A percentile compares a stretch with the other conserved stretches of the same genome.
These are phyloP conservation scores for Phania funesta DNA, from an alignment of 2,888 invertebrate species.

Conservation along the genomic window DNA sequence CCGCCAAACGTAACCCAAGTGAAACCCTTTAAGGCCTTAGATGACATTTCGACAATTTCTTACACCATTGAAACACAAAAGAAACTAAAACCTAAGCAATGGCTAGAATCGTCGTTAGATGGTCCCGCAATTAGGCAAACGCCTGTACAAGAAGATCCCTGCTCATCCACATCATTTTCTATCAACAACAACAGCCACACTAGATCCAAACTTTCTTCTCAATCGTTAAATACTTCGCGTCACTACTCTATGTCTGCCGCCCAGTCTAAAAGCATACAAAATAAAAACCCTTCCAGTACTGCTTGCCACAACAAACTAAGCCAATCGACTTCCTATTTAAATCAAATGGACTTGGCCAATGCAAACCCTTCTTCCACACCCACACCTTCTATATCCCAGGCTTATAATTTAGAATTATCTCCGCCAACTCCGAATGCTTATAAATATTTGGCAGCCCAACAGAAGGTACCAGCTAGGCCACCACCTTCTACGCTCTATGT, in stretches of 20 bases:
- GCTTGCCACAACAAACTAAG: constrained; percentile 75
- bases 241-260: constrained; percentile 68
- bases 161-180: constrained; percentile 2
- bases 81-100: constrained; percentile 78
- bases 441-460: constrained; percentile 41
- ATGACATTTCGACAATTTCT: constrained; percentile 78
- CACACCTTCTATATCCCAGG: constrained; percentile 70
- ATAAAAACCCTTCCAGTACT: constrained; percentile 70
- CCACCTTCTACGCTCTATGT: constrained; percentile 46
- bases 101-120: constrained; percentile 80
- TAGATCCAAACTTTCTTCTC: constrained; percentile 78
- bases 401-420: constrained; percentile 56
- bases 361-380: constrained; percentile 69
- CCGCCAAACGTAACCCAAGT: constrained; percentile 69
- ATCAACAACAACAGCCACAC: constrained; percentile 60
- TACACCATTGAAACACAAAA: constrained; percentile 76
- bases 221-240: constrained; percentile 74
- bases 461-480: constrained; percentile 43
- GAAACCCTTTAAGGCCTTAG: constrained; percentile 72
- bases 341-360: constrained; percentile 73
- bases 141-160: constrained; percentile 1
- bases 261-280: constrained; percentile 53
- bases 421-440: constrained; percentile 35
- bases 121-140: constrained; percentile 74
- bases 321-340: constrained; percentile 78